phyloP scores from a whole-genome alignment of 1,140 invertebrate species.

The Neodiprion virginianus region DNA sequence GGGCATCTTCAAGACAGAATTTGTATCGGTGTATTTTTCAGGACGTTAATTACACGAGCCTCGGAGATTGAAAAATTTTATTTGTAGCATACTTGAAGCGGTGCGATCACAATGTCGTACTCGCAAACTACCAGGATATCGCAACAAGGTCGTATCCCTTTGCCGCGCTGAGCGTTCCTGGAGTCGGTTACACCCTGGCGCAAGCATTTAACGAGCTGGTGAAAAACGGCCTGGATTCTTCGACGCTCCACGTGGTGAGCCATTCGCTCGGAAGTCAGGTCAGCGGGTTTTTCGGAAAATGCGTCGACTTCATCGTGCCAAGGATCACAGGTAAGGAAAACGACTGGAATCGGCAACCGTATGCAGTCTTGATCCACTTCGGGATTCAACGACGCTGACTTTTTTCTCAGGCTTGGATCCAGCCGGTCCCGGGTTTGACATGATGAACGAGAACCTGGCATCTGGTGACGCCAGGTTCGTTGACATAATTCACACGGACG shows the following conservation, averaged over 20 bases:
- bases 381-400: neutral
- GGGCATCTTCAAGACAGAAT: neutral
- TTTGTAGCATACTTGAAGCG: conserved; percentile 49
- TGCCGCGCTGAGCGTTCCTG: conserved; percentile 62
- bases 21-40: too few relatives aligned
- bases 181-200: conserved; percentile 44
- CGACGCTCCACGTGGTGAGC: conserved; percentile 73
- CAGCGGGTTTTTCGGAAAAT: conserved; percentile 69
- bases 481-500: conserved; percentile 71
- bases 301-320: conserved; percentile 40
- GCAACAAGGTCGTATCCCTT: conserved; percentile 65
- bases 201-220: conserved; percentile 32
- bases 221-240: conserved; percentile 28
- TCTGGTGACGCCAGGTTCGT: conserved; percentile 64
- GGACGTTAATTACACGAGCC: neutral
- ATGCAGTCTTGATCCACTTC: conserved; percentile 11
- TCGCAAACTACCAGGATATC: conserved; percentile 69
- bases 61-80: neutral
- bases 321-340: conserved; percentile 51
- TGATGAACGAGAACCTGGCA: conserved; percentile 28
- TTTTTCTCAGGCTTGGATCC: conserved; percentile 44
- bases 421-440: conserved; percentile 43
- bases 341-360: neutral
- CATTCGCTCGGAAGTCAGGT: conserved; percentile 81
- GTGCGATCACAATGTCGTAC: conserved; percentile 51